Conservation (phyloP, 2,888 invertebrate genomes). For the Cyrtodaria siliqua region DNA sequence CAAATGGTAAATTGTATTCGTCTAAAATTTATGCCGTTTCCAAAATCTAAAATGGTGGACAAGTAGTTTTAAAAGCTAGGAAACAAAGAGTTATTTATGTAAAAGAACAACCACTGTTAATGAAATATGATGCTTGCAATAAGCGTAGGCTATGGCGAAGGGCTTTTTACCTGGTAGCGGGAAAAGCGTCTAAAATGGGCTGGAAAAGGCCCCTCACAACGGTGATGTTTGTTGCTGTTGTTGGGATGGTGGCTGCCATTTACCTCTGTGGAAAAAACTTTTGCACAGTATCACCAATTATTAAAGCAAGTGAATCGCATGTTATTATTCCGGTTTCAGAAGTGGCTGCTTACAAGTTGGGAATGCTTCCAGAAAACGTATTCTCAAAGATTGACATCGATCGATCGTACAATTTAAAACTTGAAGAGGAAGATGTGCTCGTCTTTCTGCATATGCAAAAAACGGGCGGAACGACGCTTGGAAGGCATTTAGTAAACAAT, state of each 20-base stretch:
- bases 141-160: too few species aligned
- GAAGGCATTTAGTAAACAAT: slow-evolving; percentile 97
- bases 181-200: slow-evolving; percentile 26
- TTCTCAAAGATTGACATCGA: slow-evolving; percentile 87
- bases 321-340: slow-evolving; percentile 11
- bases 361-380: slow-evolving; percentile 48
- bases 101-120: neutral
- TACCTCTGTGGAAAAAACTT: slow-evolving; percentile 26
- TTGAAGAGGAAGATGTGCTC: slow-evolving; percentile 96
- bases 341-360: slow-evolving; percentile 43
- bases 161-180: too few species aligned
- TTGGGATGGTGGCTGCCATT: slow-evolving; percentile 9
- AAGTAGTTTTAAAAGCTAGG: neutral
- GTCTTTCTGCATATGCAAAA: slow-evolving; percentile 99
- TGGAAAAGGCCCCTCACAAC: slow-evolving; percentile 26
- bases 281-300: slow-evolving; percentile 2
- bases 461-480: slow-evolving; percentile 99
- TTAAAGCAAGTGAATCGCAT: neutral
- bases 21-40: too few species aligned
- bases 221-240: slow-evolving; percentile 1
- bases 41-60: slow-evolving; percentile 28
- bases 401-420: slow-evolving; percentile 88
- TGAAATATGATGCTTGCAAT: slow-evolving; percentile 1
- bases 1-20: too few species aligned
- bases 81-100: neutral